Conservation (phyloP, 2,888 invertebrate species). For the Hydropsyche betteni region DNA sequence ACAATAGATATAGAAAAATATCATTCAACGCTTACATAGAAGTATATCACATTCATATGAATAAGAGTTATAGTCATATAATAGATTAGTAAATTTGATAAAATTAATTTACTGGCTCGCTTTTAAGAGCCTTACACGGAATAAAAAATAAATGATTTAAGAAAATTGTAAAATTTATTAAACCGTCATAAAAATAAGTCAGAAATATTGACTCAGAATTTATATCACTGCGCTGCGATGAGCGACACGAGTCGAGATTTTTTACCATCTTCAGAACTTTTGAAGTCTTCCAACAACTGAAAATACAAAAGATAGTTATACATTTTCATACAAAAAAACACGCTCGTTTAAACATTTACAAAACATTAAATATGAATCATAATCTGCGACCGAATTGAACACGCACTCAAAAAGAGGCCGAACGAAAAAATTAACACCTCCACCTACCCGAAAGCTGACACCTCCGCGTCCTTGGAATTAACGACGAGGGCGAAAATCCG, state of each 20-base stretch:
- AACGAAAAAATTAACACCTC: not conserved
- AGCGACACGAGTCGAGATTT: conserved; percentile 46
- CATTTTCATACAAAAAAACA: not conserved
- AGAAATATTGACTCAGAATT: too few species aligned
- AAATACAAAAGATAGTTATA: conserved; percentile 28
- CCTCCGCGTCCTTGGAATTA: conserved; percentile 3
- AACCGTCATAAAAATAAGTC: too few species aligned
- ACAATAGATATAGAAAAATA: conserved; percentile 7
- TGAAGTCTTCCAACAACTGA: conserved; percentile 50
- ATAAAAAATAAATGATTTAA: too few species aligned
- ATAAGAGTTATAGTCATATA: not conserved
- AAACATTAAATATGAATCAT: not conserved
- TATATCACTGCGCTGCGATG: conserved; percentile 33
- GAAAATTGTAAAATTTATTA: too few species aligned
- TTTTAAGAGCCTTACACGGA: too few species aligned
- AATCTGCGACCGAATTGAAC: not conserved
- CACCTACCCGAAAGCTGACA: not conserved
- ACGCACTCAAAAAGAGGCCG: too few species aligned
- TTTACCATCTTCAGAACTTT: conserved; percentile 49
- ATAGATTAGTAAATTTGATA: too few species aligned
- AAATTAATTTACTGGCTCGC: too few species aligned
- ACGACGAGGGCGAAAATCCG: conserved; percentile 18
- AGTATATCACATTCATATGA: conserved; percentile 18
- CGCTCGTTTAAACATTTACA: too few species aligned
- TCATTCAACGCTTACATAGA: not conserved